These are phyloP conservation scores for Darevskia nairensis DNA, from an alignment of 2,797 vertebrate genomes.

Conservation along the genomic window DNA sequence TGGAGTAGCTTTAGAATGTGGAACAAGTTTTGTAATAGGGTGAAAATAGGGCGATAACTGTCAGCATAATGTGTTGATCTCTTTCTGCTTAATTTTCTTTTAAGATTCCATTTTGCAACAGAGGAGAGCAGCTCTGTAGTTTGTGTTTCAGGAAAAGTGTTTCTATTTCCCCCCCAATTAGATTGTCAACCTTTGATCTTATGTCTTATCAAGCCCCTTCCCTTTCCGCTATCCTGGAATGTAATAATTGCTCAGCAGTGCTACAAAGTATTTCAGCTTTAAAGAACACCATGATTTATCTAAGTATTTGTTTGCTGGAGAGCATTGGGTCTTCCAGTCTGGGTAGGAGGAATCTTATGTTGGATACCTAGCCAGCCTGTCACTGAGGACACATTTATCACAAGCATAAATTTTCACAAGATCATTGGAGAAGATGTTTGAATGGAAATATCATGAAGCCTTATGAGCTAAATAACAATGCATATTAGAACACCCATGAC, in stretches of 20 bases:
- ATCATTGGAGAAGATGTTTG: background rate
- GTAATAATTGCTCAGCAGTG: conserved; percentile 32
- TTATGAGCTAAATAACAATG: background rate
- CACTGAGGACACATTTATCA: background rate
- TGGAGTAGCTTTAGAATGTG: conserved; percentile 62
- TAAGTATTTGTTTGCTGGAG: background rate
- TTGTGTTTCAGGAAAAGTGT: background rate
- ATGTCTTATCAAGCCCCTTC: background rate
- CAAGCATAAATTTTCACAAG: background rate
- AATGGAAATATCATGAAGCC: background rate
- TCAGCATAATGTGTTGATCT: conserved; percentile 54
- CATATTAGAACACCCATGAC: background rate
- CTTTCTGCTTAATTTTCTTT: conserved; percentile 37
- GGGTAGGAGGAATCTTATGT: background rate
- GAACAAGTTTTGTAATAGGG: conserved; percentile 65
- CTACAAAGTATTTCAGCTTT: background rate
- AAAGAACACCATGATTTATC: conserved; percentile 37
- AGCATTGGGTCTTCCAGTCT: background rate
- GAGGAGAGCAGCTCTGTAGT: conserved; percentile 1
- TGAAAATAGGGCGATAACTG: conserved; percentile 60
- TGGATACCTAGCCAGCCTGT: background rate
- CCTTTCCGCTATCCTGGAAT: conserved; percentile 3
- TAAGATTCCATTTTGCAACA: conserved; percentile 43
- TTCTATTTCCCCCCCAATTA: conserved; percentile 28
- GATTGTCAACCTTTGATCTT: conserved; percentile 40